phyloP scores from a whole-genome alignment of 2,888 invertebrate genomes.

The Agrotis segetum region DNA sequence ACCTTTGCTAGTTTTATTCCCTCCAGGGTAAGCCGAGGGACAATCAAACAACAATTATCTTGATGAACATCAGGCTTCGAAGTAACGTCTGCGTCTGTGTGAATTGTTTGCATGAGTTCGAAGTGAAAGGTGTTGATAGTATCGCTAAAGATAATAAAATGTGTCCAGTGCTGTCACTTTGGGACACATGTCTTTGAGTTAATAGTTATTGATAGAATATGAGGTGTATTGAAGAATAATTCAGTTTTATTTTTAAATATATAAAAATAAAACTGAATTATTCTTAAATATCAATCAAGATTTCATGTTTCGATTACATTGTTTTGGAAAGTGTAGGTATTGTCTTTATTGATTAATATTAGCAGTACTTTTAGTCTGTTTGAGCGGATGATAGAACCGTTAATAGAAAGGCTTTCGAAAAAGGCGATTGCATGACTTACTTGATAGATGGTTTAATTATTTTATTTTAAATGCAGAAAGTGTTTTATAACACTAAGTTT shows the following conservation, averaged over 20 bases:
- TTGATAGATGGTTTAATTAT: background rate
- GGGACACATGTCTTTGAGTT: background rate
- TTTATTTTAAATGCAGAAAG: background rate
- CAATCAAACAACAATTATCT: slow-evolving; percentile 48
- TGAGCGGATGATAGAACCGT: background rate
- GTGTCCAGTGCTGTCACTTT: background rate
- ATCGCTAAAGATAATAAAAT: slow-evolving; percentile 17
- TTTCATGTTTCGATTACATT: background rate
- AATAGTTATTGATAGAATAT: background rate
- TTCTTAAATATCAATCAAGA: background rate
- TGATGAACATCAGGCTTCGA: slow-evolving; percentile 39
- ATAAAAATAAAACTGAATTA: too few species aligned
- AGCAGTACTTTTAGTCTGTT: background rate
- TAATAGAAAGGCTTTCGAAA: background rate
- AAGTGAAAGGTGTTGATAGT: slow-evolving; percentile 39
- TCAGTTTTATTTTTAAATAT: background rate
- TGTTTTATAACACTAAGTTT: background rate
- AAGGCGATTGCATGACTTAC: background rate
- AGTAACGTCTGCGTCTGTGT: slow-evolving; percentile 25
- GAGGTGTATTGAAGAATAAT: background rate
- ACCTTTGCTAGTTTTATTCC: slow-evolving; percentile 31
- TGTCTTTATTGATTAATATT: background rate
- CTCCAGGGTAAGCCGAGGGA: slow-evolving; percentile 7
- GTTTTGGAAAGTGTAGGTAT: background rate
- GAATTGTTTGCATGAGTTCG: slow-evolving; percentile 25